These are phyloP conservation scores for Leptinotarsa tumamoca DNA, from an alignment of 2,888 invertebrate species.

Conservation along the genomic window DNA sequence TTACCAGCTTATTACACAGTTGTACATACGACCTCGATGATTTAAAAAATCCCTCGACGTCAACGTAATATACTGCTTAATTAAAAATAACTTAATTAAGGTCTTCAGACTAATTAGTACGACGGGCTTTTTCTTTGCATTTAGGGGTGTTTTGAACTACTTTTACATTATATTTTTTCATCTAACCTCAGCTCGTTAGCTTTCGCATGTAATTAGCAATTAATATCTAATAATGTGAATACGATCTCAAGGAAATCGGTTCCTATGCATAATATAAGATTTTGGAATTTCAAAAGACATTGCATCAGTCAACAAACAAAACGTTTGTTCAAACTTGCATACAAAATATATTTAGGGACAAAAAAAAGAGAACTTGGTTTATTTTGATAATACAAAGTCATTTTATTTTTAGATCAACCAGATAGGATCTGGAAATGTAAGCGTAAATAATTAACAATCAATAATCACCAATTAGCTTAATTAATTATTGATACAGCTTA, in stretches of 20 bases:
- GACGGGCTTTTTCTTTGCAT: constrained; percentile 64
- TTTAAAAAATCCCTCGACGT: constrained; percentile 55
- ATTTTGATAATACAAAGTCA: too few relatives aligned
- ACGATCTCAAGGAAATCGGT: constrained; percentile 23
- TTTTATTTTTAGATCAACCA: background rate
- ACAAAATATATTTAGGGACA: too few relatives aligned
- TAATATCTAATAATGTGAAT: constrained; percentile 32
- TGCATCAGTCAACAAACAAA: too few relatives aligned
- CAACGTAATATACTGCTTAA: constrained; percentile 67
- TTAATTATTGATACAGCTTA: constrained; percentile 54
- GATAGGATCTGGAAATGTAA: constrained; percentile 36
- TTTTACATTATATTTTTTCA: constrained; percentile 47
- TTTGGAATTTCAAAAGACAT: too few relatives aligned
- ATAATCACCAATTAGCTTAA: constrained; percentile 56
- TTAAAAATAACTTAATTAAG: constrained; percentile 77
- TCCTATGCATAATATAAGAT: background rate
- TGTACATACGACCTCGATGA: constrained; percentile 52
- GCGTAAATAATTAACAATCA: constrained; percentile 53
- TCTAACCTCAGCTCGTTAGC: constrained; percentile 64
- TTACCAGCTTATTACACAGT: constrained; percentile 49
- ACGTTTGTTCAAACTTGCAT: too few relatives aligned
- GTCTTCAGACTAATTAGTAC: constrained; percentile 75
- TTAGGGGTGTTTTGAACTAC: constrained; percentile 41
- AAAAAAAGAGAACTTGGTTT: too few relatives aligned
- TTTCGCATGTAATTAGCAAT: constrained; percentile 53